Base-by-base conservation (phyloP, 2,113 vertebrate genomes). In the Panthera uncia region DNA sequence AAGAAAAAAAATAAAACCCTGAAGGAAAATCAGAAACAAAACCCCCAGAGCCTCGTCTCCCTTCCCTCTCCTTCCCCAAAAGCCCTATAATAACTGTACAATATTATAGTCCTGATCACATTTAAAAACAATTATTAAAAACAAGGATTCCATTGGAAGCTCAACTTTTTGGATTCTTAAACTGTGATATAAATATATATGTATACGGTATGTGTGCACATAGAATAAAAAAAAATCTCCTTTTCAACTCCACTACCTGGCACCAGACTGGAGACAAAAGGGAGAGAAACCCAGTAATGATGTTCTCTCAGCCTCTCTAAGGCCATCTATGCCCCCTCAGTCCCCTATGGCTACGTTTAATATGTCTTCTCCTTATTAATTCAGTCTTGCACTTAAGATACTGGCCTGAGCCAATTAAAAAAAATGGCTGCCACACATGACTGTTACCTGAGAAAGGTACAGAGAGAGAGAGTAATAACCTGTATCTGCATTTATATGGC, bases 181-280 rank as follows among this genome's bases (percentile, higher is more conserved):
- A 97, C 7, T 97, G 98, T 98, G 94, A 97, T 98, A 98, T 98
- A 98, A 98, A 98, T 98, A 98, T 97, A 98, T 96, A 97, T 92
- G 97, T 98, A 98, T 97, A 98, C 38, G 95, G 97, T 94, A 96
- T 86, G 79, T 96, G 97, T 96, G 97, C 97, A 98, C 91, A 97
- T 78, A 98, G 97, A 97, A 96, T 98, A 97, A 94, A 98, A 98
- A 98, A 98, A 98, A 98, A 97, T 96, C 78, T 91, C 97, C 94
- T 94, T 84, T 92, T 92, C 52, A 66, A 78, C 33, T 95, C 73
- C 29, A 89, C 21, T 57, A 81, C 85, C 80, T 94, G 96, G 90
- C 84, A 97, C 90, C 65, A 95, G 74, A 88, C 36, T 96, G 92
- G 84, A 98, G 96, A 95, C 94, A 94, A 85, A 36, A 95, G 48